Base-by-base conservation (phyloP, 1,140 invertebrate genomes). In the Zaprionus lachaisei region DNA sequence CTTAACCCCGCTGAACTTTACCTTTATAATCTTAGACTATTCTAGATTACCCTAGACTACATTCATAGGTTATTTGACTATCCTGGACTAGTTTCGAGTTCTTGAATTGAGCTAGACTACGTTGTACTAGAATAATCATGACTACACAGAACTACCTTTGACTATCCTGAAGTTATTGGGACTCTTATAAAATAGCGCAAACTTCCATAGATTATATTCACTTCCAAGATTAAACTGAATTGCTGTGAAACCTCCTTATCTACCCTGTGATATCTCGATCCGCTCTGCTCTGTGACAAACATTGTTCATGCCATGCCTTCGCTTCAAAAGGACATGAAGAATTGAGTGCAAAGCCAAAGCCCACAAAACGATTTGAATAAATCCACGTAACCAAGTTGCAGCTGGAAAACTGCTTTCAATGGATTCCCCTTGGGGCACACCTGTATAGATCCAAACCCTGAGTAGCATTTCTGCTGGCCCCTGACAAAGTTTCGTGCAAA, bases 401-500 rank as follows among this genome's bases (percentile, higher is more conserved):
- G 41, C n/a, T 47, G 41, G 7, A 9, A 17, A 4, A 11, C 41
- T 15, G 37, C 12, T 38, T 15, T 38, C 14, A 38, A 38, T 38
- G 14, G 34, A 14, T 14, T 37, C 34, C 3, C 34, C 34, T 14
- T 14, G 12, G 14, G 37, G 14, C 37, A 5, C 37, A 15, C 4
- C 12, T 38, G 37, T 4, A 15, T 38, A 1, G 4, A 38, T 15
- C 37, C 37, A 41, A n/a, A 41, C n/a, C 5, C 38, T 6, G 38
- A 41, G 38, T n/a, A n/a, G 15, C 38, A 41, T n/a, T n/a, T n/a
- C 14, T 41, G 15, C 15, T 41, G 15, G 58, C 66, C 41, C 74
- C 71, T 41, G 56, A 64, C 62, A 66, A 56, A 66, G 49, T 62
- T 63, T 66, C 38, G 41, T 38, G 24, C 51, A 73, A 63, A 44